These are phyloP conservation scores for Heterohyrax brucei DNA, from an alignment of 2,797 vertebrate species.

Conservation along the genomic window DNA sequence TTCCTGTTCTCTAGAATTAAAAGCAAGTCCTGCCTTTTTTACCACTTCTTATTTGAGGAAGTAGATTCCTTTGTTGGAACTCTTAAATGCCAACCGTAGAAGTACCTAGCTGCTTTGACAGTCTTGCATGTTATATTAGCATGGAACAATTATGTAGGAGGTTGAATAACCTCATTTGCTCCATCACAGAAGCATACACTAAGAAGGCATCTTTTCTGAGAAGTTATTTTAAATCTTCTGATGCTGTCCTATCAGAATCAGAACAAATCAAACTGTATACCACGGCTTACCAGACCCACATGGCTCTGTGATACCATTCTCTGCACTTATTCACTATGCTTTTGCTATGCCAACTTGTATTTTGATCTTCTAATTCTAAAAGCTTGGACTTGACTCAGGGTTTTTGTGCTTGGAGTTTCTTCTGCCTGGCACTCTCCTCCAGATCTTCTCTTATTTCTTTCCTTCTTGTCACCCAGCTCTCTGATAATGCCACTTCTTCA, in stretches of 20 bases:
- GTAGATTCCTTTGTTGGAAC: background rate
- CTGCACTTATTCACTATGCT: background rate
- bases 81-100: background rate
- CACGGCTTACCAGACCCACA: too few species aligned
- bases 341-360: conserved; percentile 8
- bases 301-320: background rate
- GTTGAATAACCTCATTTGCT: background rate
- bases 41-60: background rate
- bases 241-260: conserved; percentile 8
- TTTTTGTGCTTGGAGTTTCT: conserved; percentile 40
- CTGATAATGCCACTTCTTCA: background rate
- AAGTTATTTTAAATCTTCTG: conserved; percentile 60
- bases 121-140: background rate
- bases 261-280: background rate
- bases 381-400: background rate
- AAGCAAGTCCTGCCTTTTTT: background rate
- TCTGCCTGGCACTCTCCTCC: background rate
- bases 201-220: conserved; percentile 48
- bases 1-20: conserved; percentile 58
- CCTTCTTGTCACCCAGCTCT: background rate
- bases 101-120: conserved; percentile 52
- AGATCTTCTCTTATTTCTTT: background rate
- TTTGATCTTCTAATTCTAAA: background rate
- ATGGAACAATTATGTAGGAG: conserved; percentile 34
- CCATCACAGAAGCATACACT: background rate